Percentiles rank a stretch among this genome's conserved stretches.
Evolutionary conservation across 2,113 vertebrate species (phyloP).

Genomic region (Pachycephala philippinensis): DNA sequence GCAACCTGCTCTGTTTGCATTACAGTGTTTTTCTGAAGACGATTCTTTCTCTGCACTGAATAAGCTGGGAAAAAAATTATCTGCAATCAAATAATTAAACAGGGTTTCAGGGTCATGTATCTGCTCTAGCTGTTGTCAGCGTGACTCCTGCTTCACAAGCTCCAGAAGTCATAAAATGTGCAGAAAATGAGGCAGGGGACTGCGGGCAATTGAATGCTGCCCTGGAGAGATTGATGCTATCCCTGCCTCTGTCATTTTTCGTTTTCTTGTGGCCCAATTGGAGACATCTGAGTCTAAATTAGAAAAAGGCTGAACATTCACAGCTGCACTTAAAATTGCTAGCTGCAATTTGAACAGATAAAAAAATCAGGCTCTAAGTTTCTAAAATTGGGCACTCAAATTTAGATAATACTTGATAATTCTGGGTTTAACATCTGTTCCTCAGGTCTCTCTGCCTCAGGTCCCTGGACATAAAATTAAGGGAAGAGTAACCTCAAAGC

Average conservation of each 20-base stretch:
- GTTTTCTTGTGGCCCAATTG: neutral
- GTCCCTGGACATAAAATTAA: neutral
- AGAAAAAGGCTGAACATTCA: neutral
- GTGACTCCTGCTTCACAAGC: neutral
- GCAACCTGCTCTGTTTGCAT: neutral
- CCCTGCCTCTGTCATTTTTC: constrained; percentile 2
- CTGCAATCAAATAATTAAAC: neutral
- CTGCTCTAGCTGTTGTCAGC: neutral
- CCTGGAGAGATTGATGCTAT: constrained; percentile 6
- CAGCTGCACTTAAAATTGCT: constrained; percentile 35
- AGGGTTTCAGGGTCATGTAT: neutral
- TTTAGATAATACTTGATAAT: neutral
- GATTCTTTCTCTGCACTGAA: neutral
- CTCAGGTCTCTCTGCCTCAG: neutral
- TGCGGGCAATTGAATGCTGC: neutral
- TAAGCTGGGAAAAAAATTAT: neutral
- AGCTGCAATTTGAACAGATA: neutral
- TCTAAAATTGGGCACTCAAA: neutral
- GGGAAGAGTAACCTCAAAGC: neutral
- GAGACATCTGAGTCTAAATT: constrained; percentile 29
- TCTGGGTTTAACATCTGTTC: neutral
- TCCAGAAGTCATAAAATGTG: neutral
- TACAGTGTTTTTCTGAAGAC: neutral
- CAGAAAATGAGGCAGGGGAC: neutral
- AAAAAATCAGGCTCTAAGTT: neutral